phyloP scores from a whole-genome alignment of 2,888 invertebrate species.

The Eurois occulta region DNA sequence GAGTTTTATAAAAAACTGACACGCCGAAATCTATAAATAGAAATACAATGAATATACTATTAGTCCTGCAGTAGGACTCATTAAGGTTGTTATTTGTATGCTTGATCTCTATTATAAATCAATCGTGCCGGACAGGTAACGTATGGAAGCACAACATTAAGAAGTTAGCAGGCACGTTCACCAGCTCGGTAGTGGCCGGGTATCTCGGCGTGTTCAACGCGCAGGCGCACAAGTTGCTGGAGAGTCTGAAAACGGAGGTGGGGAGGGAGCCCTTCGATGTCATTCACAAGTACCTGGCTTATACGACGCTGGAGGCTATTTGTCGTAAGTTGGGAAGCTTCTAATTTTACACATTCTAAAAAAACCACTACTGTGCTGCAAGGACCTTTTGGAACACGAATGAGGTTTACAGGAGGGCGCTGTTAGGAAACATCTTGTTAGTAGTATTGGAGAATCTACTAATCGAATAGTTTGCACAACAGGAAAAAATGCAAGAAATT shows the following conservation, averaged over 20 bases:
- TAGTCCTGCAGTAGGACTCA: neutral
- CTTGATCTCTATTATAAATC: neutral
- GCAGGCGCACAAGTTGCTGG: constrained; percentile 74
- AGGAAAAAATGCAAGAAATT: neutral
- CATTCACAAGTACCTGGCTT: constrained; percentile 72
- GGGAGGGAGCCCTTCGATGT: constrained; percentile 76
- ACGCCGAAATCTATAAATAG: neutral
- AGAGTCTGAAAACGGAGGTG: constrained; percentile 68
- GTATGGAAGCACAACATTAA: constrained; percentile 83
- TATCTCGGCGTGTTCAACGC: constrained; percentile 79
- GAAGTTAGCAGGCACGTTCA: constrained; percentile 78
- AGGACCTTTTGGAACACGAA: neutral
- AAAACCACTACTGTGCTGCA: neutral
- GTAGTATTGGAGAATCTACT: neutral
- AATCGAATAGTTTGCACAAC: neutral
- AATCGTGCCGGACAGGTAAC: constrained; percentile 66
- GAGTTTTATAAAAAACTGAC: neutral
- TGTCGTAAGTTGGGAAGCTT: constrained; percentile 76
- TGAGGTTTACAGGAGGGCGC: neutral
- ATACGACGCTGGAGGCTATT: constrained; percentile 79
- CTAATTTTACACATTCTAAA: neutral
- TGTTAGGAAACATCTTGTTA: neutral
- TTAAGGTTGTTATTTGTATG: neutral
- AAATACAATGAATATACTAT: too few species aligned
- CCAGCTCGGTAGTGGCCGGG: constrained; percentile 73